These are phyloP conservation scores for Mus spretus DNA, from an alignment of 2,797 vertebrate species.

Conservation along the genomic window DNA sequence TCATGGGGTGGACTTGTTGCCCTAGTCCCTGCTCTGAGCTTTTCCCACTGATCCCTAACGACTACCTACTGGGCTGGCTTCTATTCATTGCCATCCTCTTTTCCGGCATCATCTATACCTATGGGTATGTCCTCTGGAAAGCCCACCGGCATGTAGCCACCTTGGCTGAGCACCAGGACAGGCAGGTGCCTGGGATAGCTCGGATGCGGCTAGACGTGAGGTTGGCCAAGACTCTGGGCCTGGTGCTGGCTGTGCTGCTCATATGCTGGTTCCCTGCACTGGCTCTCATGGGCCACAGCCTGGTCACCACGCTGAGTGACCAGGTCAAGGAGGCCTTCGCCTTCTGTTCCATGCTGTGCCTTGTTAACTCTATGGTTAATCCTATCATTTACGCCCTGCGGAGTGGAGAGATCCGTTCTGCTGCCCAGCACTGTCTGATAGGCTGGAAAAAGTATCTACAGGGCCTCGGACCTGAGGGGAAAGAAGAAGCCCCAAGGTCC, in stretches of 20 bases:
- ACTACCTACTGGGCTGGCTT: slow-evolving; percentile 93
- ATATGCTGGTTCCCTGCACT: slow-evolving; percentile 95
- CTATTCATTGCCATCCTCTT: slow-evolving; percentile 90
- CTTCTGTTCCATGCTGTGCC: slow-evolving; percentile 96
- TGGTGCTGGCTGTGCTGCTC: slow-evolving; percentile 93
- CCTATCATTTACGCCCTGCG: slow-evolving; percentile 94
- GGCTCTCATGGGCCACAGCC: slow-evolving; percentile 92
- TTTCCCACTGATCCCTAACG: slow-evolving; percentile 92
- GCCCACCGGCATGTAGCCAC: slow-evolving; percentile 92
- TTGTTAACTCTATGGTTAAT: slow-evolving; percentile 95
- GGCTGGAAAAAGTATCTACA: slow-evolving; percentile 61
- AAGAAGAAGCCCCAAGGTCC: slow-evolving; percentile 60
- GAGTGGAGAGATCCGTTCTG: slow-evolving; percentile 92
- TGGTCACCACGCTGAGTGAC: slow-evolving; percentile 84
- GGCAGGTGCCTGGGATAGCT: slow-evolving; percentile 84
- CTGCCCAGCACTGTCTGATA: slow-evolving; percentile 75
- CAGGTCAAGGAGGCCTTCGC: slow-evolving; percentile 92
- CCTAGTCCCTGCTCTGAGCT: slow-evolving; percentile 91
- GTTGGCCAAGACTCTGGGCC: slow-evolving; percentile 93
- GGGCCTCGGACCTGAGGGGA: background rate
- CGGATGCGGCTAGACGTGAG: slow-evolving; percentile 94
- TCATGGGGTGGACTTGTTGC: slow-evolving; percentile 96
- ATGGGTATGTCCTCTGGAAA: slow-evolving; percentile 93
- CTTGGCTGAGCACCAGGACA: slow-evolving; percentile 88
- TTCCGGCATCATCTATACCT: slow-evolving; percentile 91